Conservation (phyloP, 2,888 invertebrate species). For the Germaria angustata region DNA sequence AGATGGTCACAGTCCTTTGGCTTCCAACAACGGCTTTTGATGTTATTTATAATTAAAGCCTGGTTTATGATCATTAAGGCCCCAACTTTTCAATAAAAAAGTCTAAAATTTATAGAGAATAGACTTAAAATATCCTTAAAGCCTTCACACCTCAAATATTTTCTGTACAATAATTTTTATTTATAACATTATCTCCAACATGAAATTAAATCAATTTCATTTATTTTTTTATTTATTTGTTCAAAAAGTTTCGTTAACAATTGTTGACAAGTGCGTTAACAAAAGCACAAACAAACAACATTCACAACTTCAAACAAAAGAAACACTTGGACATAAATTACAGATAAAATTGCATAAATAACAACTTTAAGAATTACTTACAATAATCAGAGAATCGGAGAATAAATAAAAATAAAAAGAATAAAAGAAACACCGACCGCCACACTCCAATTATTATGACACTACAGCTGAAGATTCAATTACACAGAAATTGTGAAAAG, state of each 20-base stretch:
- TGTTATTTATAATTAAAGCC: no score
- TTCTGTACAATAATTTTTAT: no score
- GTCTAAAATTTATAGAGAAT: no score
- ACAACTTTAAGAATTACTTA: background rate
- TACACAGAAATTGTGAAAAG: constrained; percentile 36
- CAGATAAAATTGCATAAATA: constrained; percentile 3
- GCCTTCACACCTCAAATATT: no score
- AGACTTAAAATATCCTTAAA: no score
- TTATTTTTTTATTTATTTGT: background rate
- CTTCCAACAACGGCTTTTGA: no score
- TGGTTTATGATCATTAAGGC: no score
- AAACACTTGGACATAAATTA: constrained; percentile 7
- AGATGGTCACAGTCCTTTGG: no score
- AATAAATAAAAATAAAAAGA: background rate
- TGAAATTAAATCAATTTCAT: no score
- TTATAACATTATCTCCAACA: no score
- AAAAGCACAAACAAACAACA: constrained; percentile 9
- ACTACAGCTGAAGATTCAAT: constrained; percentile 51
- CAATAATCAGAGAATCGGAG: background rate
- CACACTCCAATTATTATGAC: constrained; percentile 59
- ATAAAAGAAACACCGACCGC: constrained; percentile 21
- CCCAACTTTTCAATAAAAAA: no score
- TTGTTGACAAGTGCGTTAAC: constrained; percentile 37
- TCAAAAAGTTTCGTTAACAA: constrained; percentile 1
- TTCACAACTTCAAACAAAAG: background rate